phyloP scores from a whole-genome alignment of 2,888 invertebrate genomes.

The Liopterus haemorrhoidalis region DNA sequence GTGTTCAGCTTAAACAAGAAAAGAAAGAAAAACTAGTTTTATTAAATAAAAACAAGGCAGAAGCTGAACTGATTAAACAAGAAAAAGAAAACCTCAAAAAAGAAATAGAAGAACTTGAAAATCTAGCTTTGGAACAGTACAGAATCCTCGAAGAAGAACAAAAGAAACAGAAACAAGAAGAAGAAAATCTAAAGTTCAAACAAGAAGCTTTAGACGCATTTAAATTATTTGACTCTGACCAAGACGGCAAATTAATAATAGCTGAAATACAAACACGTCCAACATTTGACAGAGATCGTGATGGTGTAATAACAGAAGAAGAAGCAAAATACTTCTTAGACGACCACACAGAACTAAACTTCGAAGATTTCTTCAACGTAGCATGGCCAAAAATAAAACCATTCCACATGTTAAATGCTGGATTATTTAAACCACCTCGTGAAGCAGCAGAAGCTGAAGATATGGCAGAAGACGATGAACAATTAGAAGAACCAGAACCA shows the following conservation, averaged over 20 bases:
- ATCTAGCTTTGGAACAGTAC: constrained; percentile 69
- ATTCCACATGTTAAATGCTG: constrained; percentile 68
- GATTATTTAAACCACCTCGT: constrained; percentile 58
- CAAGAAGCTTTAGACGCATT: constrained; percentile 71
- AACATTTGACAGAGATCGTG: constrained; percentile 82
- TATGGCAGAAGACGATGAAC: constrained; percentile 33
- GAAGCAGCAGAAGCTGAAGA: constrained; percentile 31
- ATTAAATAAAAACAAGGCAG: constrained; percentile 64
- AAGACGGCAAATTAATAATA: constrained; percentile 65
- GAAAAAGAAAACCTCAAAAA: constrained; percentile 72
- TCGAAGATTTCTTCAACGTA: constrained; percentile 59
- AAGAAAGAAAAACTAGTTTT: constrained; percentile 64
- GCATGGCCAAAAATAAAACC: constrained; percentile 79
- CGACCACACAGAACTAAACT: constrained; percentile 60
- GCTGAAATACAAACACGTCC: constrained; percentile 64
- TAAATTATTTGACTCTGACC: constrained; percentile 70
- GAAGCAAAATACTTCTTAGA: constrained; percentile 74
- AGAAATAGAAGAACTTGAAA: constrained; percentile 67
- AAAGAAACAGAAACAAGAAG: constrained; percentile 53
- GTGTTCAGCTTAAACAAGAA: constrained; percentile 65
- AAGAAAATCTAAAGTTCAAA: constrained; percentile 51
- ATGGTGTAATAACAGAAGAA: constrained; percentile 81
- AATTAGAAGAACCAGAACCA: constrained; percentile 32
- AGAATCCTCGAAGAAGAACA: constrained; percentile 62
- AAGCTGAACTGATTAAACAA: constrained; percentile 70